These are phyloP conservation scores for Solea solea DNA, from an alignment of 2,113 vertebrate genomes.

Conservation along the genomic window DNA sequence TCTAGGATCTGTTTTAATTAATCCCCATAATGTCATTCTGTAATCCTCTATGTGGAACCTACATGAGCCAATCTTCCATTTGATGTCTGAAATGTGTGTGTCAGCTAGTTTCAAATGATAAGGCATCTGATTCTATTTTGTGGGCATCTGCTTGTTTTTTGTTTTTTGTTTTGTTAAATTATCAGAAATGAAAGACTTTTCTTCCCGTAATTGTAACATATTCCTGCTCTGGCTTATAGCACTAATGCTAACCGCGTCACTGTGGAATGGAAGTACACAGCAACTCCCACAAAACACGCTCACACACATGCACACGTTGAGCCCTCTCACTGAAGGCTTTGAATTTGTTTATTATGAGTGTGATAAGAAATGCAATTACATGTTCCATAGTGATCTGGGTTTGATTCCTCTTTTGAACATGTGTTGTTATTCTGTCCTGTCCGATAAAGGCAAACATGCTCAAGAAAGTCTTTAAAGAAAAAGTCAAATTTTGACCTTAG, in stretches of 20 bases:
- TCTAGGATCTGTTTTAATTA: constrained; percentile 5
- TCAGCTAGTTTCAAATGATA: constrained; percentile 36
- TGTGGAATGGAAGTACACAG: neutral
- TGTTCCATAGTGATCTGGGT: too few relatives aligned
- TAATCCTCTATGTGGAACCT: constrained; percentile 38
- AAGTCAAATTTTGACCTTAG: constrained; percentile 58
- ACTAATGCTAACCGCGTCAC: constrained; percentile 27
- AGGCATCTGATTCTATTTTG: constrained; percentile 56
- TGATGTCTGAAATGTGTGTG: constrained; percentile 38
- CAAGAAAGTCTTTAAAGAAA: constrained; percentile 12
- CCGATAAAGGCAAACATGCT: too few relatives aligned
- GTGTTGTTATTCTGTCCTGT: too few relatives aligned
- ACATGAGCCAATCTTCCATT: constrained; percentile 42
- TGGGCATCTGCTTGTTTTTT: constrained; percentile 58
- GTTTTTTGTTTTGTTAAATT: constrained; percentile 71
- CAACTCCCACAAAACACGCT: constrained; percentile 10
- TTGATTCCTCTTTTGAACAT: too few relatives aligned
- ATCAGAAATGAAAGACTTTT: constrained; percentile 72
- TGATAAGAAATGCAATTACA: constrained; percentile 64
- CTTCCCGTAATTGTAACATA: constrained; percentile 63
- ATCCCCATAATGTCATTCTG: constrained; percentile 31
- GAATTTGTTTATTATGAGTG: constrained; percentile 69
- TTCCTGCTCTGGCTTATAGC: constrained; percentile 66
- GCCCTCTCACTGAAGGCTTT: constrained; percentile 45
- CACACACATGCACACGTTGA: constrained; percentile 13